Base-by-base conservation (phyloP, 2,888 invertebrate genomes). In the Terebella lapidaria region DNA sequence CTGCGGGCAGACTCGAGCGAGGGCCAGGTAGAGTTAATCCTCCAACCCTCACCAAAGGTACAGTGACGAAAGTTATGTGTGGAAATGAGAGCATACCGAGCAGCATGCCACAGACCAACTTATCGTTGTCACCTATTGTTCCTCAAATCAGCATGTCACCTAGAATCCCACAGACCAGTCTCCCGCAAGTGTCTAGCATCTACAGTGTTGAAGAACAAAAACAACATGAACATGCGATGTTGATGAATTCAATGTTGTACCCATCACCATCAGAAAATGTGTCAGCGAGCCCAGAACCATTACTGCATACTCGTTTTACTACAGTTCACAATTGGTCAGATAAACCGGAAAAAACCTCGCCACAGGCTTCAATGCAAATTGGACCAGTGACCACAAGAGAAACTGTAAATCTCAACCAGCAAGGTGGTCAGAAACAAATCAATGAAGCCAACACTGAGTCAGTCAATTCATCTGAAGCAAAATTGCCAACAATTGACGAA, bases 31-130 rank as follows among this genome's bases (percentile, higher is more conserved):
- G 52, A 55, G 55, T 35, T 3, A 55, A 29, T 51, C 57, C 61
- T 15, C 61, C 61, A 2, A 61, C 61, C 30, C 35, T 61, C 29
- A 61, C 61, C 3, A 53, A 51, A 3, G 61, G 61, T 42, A 58
- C 57, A n/a, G 58, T 61, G 18, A 61, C 61, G 5, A 26, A 56
- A 15, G 61, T 61, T 30, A 45, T 61, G 35, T 56, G 55, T 24
- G 61, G n/a, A 25, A n/a, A n/a, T n/a, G 42, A 35, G 10, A n/a
- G 42, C n/a, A n/a, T n/a, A n/a, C 10, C 10, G 10, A 15, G 10
- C 10, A 15, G 10, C 10, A 35, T 15, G 10, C 10, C n/a, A 35
- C 42, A 49, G 49, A 15, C 5, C 49, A 49, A 49, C 49, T 15
- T 20, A n/a, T 49, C 10, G 5, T 18, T 18, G 10, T 24, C 49